Evolutionary conservation across 2,113 vertebrate genomes (phyloP), one percentile per base, ranked within the genome.

Genomic region (Ceyx melanurus): DNA sequence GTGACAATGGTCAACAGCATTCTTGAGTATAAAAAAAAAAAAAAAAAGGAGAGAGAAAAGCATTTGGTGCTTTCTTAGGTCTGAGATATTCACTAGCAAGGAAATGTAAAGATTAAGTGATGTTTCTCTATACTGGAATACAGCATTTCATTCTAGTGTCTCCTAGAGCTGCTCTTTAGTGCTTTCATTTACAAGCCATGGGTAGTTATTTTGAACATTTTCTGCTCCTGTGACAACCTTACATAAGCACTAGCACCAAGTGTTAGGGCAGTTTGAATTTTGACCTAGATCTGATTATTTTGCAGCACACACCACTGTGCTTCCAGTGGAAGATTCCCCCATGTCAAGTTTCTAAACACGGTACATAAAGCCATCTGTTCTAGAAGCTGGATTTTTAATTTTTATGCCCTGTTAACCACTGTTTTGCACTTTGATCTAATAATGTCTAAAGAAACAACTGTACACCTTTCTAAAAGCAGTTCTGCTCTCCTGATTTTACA

Each of bases 351-450:
- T 74, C 46, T 51, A 64, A 73, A 22, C 19, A 56, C 15, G 57
- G 35, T 78, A 93, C 93, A 90, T 67, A 83, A 90, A 93, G 67
- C 86, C 89, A 93, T 94, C 91, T 92, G 86, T 53, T 74, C n/a
- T 56, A 54, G 74, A 78, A 94, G 65, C 33, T 67, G 70, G 33
- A 53, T 84, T 84, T 93, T 90, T 29, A 71, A 77, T 75, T 80
- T 86, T 53, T 54, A 50, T 67, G 93, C 77, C 53, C 57, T 53
- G 37, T 83, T 92, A 92, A 58, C 21, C 46, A 37, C 29, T 46
- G 46, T 66, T 93, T 48, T 89, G 70, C 68, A 81, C 57, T 51
- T 0, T 6, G 50, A 86, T 11, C 45, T 87, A 29, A 53, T 91
- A 5, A 21, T 45, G 67, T 51, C 88, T 70, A 50, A 92, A 78